phyloP scores from a whole-genome alignment of 2,888 invertebrate genomes.

The Stenodema calcarata region DNA sequence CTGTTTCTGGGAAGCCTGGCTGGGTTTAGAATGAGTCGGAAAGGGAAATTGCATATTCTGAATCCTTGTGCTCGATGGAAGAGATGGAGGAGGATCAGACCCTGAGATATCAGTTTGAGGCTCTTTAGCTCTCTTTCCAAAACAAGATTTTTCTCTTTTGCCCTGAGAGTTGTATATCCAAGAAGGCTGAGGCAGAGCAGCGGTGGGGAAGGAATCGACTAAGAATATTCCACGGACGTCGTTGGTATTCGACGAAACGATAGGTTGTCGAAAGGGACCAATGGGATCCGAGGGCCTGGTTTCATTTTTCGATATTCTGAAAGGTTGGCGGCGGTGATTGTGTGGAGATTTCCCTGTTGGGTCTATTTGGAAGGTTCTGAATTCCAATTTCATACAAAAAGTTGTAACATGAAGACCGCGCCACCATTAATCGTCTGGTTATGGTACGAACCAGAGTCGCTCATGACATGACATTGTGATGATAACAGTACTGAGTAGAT shows the following conservation, averaged over 20 bases:
- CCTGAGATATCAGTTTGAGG: constrained; percentile 6
- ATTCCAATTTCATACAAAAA: too few species aligned
- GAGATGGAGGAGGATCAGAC: background rate
- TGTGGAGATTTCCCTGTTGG: background rate
- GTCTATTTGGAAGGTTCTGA: background rate
- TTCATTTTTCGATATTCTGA: background rate
- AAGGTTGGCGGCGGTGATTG: background rate
- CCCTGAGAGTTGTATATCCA: background rate
- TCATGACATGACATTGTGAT: too few species aligned
- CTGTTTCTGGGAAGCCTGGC: background rate
- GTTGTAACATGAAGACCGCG: too few species aligned
- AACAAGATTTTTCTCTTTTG: background rate
- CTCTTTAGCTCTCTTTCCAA: background rate
- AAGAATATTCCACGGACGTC: background rate
- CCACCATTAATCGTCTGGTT: too few species aligned
- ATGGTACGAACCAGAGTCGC: too few species aligned
- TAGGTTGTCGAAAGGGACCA: background rate
- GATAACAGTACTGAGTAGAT: too few species aligned
- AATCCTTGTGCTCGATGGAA: background rate
- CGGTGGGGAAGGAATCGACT: background rate
- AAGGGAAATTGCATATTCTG: background rate
- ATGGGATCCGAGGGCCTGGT: background rate
- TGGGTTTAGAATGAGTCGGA: background rate
- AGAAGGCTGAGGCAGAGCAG: background rate
- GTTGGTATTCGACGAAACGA: background rate